phyloP scores from a whole-genome alignment of 2,888 invertebrate genomes.

The Cynaeus angustus region DNA sequence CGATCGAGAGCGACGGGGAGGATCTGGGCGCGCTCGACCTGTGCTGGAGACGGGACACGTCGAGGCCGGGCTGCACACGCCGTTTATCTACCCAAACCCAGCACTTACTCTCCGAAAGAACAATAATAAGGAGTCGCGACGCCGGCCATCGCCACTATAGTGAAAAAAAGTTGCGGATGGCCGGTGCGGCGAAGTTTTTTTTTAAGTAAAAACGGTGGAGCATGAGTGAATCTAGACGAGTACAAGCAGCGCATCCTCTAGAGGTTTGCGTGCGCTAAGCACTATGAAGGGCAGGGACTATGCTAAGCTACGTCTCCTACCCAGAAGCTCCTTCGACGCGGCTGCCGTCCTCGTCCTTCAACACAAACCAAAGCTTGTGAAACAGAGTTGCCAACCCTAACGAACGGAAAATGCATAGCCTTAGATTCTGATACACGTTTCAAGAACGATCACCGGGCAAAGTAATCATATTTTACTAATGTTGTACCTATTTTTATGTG shows the following conservation, averaged over 20 bases:
- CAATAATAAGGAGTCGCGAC: slow-evolving; percentile 49
- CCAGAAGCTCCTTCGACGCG: slow-evolving; percentile 64
- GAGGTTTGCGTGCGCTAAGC: slow-evolving; percentile 61
- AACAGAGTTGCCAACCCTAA: neutral
- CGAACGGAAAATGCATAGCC: neutral
- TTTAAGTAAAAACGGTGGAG: slow-evolving; percentile 53
- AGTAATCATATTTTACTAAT: no score
- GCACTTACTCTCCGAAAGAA: slow-evolving; percentile 62
- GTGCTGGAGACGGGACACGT: slow-evolving; percentile 63
- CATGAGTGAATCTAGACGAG: slow-evolving; percentile 64
- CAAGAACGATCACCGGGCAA: neutral
- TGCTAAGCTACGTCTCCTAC: slow-evolving; percentile 62
- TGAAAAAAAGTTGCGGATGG: neutral
- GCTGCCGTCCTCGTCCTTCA: slow-evolving; percentile 67
- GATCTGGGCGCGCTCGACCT: slow-evolving; percentile 73
- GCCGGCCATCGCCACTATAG: slow-evolving; percentile 33
- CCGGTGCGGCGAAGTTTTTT: neutral
- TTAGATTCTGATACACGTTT: neutral
- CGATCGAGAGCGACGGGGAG: slow-evolving; percentile 90
- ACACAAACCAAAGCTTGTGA: slow-evolving; percentile 67
- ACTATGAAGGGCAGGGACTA: slow-evolving; percentile 54
- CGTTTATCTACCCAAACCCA: slow-evolving; percentile 80
- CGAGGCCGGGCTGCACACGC: slow-evolving; percentile 82
- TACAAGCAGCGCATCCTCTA: slow-evolving; percentile 64
- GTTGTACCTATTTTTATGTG: no score